Evolutionary conservation across 2,888 invertebrate genomes (phyloP), one percentile per base, ranked within the genome.

Genomic region (Hirudinaria manillensis): DNA sequence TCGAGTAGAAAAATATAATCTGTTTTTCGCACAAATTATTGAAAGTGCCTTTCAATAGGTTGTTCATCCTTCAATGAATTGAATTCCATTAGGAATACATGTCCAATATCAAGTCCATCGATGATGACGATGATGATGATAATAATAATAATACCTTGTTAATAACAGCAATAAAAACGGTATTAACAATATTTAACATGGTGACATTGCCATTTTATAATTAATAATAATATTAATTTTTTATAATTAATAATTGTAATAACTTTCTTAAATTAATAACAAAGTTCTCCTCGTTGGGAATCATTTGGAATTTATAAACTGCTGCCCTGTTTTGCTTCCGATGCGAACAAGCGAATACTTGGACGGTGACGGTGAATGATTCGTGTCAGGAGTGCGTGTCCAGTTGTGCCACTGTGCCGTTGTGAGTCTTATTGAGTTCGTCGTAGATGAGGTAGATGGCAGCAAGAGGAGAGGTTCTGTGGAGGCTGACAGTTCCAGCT

Each of bases 361-460:
- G 45, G 45, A 45, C 45, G 45, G 45, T 45, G 13, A 16, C 13
- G n/a, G 10, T 10, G 45, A 16, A 45, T 45, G 45, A 10, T 16
- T 7, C 45, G 45, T 4, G 45, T 45, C 45, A 45, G 45, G 45
- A 45, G 16, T 45, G 45, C 16, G 45, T 16, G 6, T 45, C 45
- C 45, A n/a, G n/a, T n/a, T 45, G 45, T 4, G 45, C 3, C 3
- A 16, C 16, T 45, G 45, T 45, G 45, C 45, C 16, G 45, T 45
- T 45, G 45, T 45, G 45, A 45, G 45, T 45, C 45, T 61, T 61
- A n/a, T 61, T 24, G 61, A 61, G 61, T 61, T 61, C 61, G 56
- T 53, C 61, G 72, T 72, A 72, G 61, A 72, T 72, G 0, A 56
- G 56, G 61, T 72, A 56, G 72, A 72, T 56, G 34, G 56, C 72